Conservation (phyloP, 2,797 vertebrate species). For the Urophycis tenuis region DNA sequence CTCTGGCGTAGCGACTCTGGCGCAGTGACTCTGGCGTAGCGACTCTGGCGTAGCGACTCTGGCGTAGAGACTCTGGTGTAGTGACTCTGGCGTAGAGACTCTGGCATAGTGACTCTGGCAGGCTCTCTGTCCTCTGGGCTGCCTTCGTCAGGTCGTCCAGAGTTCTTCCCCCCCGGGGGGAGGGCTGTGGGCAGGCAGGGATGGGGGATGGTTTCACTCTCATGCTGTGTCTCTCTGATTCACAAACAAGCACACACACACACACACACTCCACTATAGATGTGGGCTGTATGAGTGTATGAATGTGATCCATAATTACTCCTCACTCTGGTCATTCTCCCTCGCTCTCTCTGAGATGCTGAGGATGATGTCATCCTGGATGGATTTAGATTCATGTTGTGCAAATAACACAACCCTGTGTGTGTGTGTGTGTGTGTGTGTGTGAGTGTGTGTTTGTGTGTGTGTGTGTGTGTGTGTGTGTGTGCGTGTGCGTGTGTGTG, state of each 20-base stretch:
- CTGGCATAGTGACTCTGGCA: neutral
- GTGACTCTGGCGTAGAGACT: neutral
- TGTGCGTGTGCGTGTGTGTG: neutral
- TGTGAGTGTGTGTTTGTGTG: neutral
- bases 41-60: neutral
- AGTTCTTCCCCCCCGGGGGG: neutral
- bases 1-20: neutral
- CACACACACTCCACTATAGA: no score
- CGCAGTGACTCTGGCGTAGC: neutral
- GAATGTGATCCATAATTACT: no score
- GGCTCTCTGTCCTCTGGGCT: neutral
- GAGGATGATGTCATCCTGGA: no score
- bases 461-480: neutral
- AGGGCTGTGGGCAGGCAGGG: no score
- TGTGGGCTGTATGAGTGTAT: no score
- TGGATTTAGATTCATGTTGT: no score
- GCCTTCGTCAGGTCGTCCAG: neutral
- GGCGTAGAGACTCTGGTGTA: neutral
- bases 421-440: neutral
- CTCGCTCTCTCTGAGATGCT: no score
- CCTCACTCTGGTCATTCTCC: no score
- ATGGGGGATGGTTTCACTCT: neutral
- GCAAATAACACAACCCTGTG: neutral
- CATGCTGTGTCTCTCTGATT: neutral
- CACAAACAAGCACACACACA: no score